Conservation (phyloP, 2,888 invertebrate genomes). For the Drosophila maculinotata region DNA sequence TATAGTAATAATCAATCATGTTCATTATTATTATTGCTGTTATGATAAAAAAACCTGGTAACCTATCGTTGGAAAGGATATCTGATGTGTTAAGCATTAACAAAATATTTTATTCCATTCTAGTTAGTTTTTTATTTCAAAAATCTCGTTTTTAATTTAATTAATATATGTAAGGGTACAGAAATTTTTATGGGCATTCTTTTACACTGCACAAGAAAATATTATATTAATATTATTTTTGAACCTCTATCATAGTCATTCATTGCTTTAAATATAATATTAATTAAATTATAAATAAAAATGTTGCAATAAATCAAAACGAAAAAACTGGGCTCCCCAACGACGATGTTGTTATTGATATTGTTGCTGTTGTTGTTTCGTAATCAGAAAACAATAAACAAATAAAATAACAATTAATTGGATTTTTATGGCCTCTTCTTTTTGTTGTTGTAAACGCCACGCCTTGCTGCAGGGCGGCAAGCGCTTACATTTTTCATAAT, state of each 20-base stretch:
- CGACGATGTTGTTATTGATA: slow-evolving; percentile 3
- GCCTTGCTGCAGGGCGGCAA: slow-evolving; percentile 19
- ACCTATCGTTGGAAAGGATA: too few species aligned
- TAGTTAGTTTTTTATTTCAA: too few species aligned
- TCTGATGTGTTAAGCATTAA: too few species aligned
- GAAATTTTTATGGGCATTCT: background rate
- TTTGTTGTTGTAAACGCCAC: slow-evolving; percentile 11
- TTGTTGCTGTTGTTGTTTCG: slow-evolving; percentile 32
- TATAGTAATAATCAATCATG: too few species aligned
- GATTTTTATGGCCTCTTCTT: slow-evolving; percentile 59
- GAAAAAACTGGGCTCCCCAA: slow-evolving; percentile 8
- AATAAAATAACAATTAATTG: slow-evolving; percentile 81
- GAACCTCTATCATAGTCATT: slow-evolving; percentile 15
- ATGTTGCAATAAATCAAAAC: slow-evolving; percentile 60
- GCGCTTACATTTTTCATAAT: slow-evolving; percentile 73
- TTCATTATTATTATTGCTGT: too few species aligned
- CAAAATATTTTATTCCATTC: too few species aligned
- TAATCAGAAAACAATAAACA: slow-evolving; percentile 80
- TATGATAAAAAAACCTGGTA: too few species aligned
- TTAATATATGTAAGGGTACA: too few species aligned
- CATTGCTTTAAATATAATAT: slow-evolving; percentile 52
- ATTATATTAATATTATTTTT: background rate
- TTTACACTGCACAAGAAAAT: slow-evolving; percentile 1
- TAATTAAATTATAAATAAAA: slow-evolving; percentile 66
- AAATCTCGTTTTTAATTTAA: too few species aligned